Conservation (phyloP, 2,888 invertebrate genomes). For the Globia sparganii region DNA sequence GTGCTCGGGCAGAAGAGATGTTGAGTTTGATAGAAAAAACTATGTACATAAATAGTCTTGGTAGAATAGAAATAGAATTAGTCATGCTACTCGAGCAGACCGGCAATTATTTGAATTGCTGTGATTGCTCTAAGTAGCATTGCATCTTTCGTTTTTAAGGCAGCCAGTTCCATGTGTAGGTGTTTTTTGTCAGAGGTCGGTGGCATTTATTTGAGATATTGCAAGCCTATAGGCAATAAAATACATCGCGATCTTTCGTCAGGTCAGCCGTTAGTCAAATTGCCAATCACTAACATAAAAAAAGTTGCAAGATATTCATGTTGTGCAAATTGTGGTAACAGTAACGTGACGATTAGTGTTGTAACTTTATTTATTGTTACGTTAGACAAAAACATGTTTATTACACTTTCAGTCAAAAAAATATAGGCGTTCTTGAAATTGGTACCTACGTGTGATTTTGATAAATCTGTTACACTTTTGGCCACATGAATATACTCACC, state of each 20-base stretch:
- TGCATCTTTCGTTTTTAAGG: too few relatives aligned
- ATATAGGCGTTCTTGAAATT: not conserved
- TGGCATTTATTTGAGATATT: too few relatives aligned
- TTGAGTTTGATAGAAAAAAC: too few relatives aligned
- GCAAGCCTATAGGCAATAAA: too few relatives aligned
- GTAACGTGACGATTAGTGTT: constrained; percentile 20
- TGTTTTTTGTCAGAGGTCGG: too few relatives aligned
- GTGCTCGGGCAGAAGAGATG: too few relatives aligned
- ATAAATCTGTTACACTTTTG: not conserved
- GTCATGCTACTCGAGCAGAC: too few relatives aligned
- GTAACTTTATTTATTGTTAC: constrained; percentile 22
- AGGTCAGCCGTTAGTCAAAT: not conserved
- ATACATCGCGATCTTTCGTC: constrained; percentile 10
- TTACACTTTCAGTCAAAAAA: constrained; percentile 14
- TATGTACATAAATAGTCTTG: too few relatives aligned
- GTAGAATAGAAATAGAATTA: too few relatives aligned
- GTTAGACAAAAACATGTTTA: constrained; percentile 9
- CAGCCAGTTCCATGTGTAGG: too few relatives aligned
- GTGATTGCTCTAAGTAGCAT: too few relatives aligned
- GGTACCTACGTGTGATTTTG: constrained; percentile 12
- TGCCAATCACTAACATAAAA: constrained; percentile 33
- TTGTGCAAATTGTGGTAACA: constrained; percentile 25
- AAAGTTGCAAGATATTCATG: constrained; percentile 37
- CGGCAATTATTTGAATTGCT: too few relatives aligned
- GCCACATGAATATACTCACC: not conserved